These are phyloP conservation scores for Argynnis bischoffii DNA, from an alignment of 2,888 invertebrate genomes.

Conservation along the genomic window DNA sequence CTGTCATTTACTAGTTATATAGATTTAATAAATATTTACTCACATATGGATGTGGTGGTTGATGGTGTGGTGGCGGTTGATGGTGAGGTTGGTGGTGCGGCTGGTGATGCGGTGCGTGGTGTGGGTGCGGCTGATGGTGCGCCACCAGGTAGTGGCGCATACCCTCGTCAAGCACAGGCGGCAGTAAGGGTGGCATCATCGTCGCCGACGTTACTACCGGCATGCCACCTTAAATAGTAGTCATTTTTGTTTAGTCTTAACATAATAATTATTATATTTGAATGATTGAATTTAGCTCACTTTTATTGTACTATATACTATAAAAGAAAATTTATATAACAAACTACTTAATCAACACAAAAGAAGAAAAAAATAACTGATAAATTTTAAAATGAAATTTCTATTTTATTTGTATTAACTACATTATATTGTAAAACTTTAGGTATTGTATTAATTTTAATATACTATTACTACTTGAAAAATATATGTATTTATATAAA, in stretches of 20 bases:
- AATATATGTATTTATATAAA: slow-evolving; percentile 26
- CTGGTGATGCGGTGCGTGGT: slow-evolving; percentile 75
- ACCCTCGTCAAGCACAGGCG: slow-evolving; percentile 96
- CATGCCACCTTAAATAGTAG: slow-evolving; percentile 79
- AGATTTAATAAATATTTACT: slow-evolving; percentile 60
- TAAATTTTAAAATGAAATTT: too few species aligned
- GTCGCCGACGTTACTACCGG: slow-evolving; percentile 93
- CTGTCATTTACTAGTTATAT: neutral
- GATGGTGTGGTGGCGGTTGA: slow-evolving; percentile 84
- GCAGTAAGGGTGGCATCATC: slow-evolving; percentile 90
- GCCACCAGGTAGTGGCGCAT: slow-evolving; percentile 93
- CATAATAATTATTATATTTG: too few species aligned
- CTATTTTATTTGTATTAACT: neutral
- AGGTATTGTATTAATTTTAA: neutral
- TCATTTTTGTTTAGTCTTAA: neutral
- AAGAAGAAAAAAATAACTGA: too few species aligned
- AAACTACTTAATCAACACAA: too few species aligned
- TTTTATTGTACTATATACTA: neutral
- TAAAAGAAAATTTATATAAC: neutral
- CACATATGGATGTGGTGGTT: slow-evolving; percentile 85
- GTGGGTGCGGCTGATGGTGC: slow-evolving; percentile 76
- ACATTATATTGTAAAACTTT: neutral
- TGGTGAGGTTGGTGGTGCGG: slow-evolving; percentile 84
- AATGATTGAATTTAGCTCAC: neutral
- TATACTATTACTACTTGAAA: too few species aligned